Conservation (phyloP, 2,113 vertebrate species). For the Rallus limicola region DNA sequence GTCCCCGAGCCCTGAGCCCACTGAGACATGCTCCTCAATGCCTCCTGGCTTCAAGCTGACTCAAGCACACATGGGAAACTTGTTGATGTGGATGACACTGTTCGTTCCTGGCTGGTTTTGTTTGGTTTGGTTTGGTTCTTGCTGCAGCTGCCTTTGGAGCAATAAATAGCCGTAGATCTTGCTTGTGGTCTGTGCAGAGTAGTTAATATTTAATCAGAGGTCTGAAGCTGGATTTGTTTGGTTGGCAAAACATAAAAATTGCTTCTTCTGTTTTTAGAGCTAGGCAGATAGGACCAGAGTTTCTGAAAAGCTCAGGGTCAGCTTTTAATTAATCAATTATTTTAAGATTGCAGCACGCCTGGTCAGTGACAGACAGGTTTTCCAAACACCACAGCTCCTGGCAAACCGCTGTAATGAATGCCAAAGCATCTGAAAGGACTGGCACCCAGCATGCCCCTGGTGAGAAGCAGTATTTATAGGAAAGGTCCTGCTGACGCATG, state of each 20-base stretch:
- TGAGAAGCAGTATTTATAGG: not conserved
- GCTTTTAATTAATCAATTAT: conserved; percentile 13
- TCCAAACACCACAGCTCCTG: not conserved
- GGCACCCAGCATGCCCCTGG: not conserved
- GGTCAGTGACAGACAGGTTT: conserved; percentile 8
- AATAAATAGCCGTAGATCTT: conserved; percentile 46
- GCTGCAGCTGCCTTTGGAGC: conserved; percentile 43
- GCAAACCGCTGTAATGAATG: not conserved
- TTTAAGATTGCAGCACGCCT: not conserved
- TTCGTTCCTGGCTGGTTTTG: conserved; percentile 35
- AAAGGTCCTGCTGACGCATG: not conserved
- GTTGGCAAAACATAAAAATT: conserved; percentile 10
- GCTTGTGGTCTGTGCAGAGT: conserved; percentile 40
- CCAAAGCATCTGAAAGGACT: not conserved
- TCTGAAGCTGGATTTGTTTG: conserved; percentile 35
- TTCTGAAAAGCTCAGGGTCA: conserved; percentile 16
- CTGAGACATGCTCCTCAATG: conserved; percentile 31
- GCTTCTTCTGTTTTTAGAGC: not conserved
- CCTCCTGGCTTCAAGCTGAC: conserved; percentile 41
- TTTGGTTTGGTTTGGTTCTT: conserved; percentile 16
- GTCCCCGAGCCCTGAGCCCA: not conserved
- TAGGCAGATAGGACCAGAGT: not conserved
- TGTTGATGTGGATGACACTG: conserved; percentile 24
- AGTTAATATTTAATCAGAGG: conserved; percentile 71
- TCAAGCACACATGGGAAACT: conserved; percentile 19